Evolutionary conservation across 2,113 vertebrate species (phyloP).

Genomic region (Ariopsis seemanni): DNA sequence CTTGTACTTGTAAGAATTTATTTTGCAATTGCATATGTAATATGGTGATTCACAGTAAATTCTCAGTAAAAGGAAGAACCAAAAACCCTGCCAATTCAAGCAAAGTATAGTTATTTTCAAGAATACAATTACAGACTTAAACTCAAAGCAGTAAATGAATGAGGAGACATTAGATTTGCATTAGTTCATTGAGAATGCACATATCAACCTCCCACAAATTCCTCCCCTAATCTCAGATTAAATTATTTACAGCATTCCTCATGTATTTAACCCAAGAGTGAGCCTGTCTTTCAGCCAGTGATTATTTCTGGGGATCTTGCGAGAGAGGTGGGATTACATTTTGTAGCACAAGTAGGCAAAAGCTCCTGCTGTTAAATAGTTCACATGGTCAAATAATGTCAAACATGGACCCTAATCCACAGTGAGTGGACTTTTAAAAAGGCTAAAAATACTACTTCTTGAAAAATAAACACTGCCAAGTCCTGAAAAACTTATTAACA

Average conservation of each 20-base stretch:
- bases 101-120: background rate
- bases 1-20: too few species aligned
- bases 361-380: conserved; percentile 45
- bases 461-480: conserved; percentile 71
- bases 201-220: conserved; percentile 48
- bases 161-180: conserved; percentile 14
- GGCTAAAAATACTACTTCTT: conserved; percentile 59
- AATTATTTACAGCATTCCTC: conserved; percentile 74
- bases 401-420: conserved; percentile 62
- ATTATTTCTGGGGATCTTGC: conserved; percentile 58
- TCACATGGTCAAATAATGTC: conserved; percentile 42
- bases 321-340: conserved; percentile 59
- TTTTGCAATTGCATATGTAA: background rate
- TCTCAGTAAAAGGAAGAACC: background rate
- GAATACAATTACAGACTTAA: background rate
- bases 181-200: conserved; percentile 41
- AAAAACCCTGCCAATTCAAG: background rate
- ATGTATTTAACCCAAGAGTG: conserved; percentile 42
- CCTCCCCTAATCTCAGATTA: conserved; percentile 70
- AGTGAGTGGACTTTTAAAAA: conserved; percentile 51
- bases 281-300: conserved; percentile 30
- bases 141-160: background rate
- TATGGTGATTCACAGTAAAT: background rate
- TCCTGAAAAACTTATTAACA: conserved; percentile 60
- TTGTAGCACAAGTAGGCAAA: conserved; percentile 67